Base-by-base conservation (phyloP, 1,140 invertebrate genomes). In the Hycleus phaleratus region DNA sequence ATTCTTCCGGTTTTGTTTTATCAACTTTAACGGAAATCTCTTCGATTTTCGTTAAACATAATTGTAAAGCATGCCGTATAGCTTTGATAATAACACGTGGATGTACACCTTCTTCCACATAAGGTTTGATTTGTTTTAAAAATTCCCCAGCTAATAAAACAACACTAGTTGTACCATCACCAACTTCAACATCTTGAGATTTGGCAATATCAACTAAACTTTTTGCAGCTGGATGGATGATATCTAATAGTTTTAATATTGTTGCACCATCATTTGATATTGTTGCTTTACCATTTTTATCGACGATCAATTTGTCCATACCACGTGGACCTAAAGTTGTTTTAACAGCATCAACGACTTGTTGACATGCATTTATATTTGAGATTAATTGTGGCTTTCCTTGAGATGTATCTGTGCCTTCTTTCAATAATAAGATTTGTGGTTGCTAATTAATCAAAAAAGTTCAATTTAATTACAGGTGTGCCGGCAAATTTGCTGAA, bases 221-320 rank as follows among this genome's bases (percentile, higher is more conserved):
- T 78, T 93, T 95, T 0, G 95, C 97, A 26, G 97, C 97, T 3
- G 97, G 97, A 77, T 98, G 97, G 51, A 99, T 86, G 70, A 99
- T 90, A 73, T 99, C 95, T 42, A 99, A 75, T 26, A 97, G 80
- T 76, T 98, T 98, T 81, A 99, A 85, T 61, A 99, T 98, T 10
- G 97, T 99, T 5, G 97, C 97, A 24, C 97, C 97, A 79, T 99
- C 97, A 75, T 99, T 99, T 1, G 97, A 99, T 66, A 99, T 98
- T 1, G 95, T 96, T 0, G 93, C 86, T 74, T 93, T 93, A 3
- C 93, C 88, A 64, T 83, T 83, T 54, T 80, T 77, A 73, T 95
- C 88, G 2, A 99, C 94, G 68, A 99, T 97, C 24, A 99, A 80
- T 75, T 99, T 99, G 75, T 99, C 97, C 96, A 99, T 97, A 38